Conservation (phyloP, 2,888 invertebrate genomes). For the Portevinia maculata region DNA sequence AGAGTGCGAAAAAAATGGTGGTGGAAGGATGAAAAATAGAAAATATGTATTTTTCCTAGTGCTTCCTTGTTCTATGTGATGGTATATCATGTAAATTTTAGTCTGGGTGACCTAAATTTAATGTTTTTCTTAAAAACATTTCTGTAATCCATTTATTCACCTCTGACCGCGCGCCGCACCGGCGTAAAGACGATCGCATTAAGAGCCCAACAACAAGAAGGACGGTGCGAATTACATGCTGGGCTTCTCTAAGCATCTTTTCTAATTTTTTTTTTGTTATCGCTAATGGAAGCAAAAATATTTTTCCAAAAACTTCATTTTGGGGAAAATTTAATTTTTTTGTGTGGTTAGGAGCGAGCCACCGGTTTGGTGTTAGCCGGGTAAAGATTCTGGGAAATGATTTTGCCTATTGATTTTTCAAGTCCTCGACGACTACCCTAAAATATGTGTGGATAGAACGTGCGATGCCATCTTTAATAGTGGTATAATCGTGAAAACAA, state of each 20-base stretch:
- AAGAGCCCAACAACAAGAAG: slow-evolving; percentile 41
- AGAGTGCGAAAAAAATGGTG: slow-evolving; percentile 52
- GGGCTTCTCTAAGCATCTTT: slow-evolving; percentile 13
- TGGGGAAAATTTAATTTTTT: slow-evolving; percentile 10
- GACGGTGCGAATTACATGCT: slow-evolving; percentile 32
- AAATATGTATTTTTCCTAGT: slow-evolving; percentile 7
- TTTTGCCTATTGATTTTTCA: slow-evolving; percentile 33
- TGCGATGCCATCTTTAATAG: neutral
- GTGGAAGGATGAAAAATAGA: slow-evolving; percentile 14
- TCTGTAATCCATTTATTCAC: slow-evolving; percentile 50
- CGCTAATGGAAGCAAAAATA: neutral
- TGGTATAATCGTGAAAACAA: neutral
- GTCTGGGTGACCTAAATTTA: slow-evolving; percentile 43
- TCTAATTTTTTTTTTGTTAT: neutral
- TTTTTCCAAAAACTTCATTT: slow-evolving; percentile 3
- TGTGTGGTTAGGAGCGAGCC: neutral
- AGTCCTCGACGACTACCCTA: no score
- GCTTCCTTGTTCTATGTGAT: slow-evolving; percentile 10
- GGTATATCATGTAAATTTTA: neutral
- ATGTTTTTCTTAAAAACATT: slow-evolving; percentile 37
- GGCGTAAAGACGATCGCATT: slow-evolving; percentile 51
- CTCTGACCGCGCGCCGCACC: slow-evolving; percentile 65
- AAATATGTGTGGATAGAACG: slow-evolving; percentile 23
- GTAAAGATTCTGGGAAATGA: neutral
- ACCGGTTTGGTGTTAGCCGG: neutral